Conservation (phyloP, 2,797 vertebrate genomes). For the Masticophis lateralis region DNA sequence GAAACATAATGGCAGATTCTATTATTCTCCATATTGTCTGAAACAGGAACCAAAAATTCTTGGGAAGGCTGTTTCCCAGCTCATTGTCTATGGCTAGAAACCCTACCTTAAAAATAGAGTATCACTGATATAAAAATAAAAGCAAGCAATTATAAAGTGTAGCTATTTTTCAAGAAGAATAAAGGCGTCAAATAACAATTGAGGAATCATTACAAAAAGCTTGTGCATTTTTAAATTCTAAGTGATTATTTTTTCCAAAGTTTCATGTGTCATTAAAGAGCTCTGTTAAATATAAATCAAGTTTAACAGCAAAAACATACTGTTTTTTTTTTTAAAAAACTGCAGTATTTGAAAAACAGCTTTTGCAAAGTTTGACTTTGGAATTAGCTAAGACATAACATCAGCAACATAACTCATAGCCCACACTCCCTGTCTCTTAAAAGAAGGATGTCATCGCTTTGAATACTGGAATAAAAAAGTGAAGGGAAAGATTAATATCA, state of each 20-base stretch:
- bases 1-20: not conserved
- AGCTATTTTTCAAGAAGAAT: not conserved
- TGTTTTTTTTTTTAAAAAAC: not conserved
- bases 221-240: not conserved
- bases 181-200: not conserved
- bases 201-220: conserved; percentile 2
- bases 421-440: not conserved
- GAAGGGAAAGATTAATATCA: conserved; percentile 17
- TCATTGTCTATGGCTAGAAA: not conserved
- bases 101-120: not conserved
- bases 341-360: not conserved
- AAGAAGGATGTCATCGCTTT: conserved; percentile 29
- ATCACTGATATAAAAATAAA: not conserved
- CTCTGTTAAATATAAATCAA: conserved; percentile 19
- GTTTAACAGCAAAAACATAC: conserved; percentile 1
- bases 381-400: not conserved
- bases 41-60: not conserved
- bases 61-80: not conserved
- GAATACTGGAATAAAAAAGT: conserved; percentile 15
- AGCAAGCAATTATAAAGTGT: not conserved
- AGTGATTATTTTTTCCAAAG: not conserved
- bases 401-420: not conserved
- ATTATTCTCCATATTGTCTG: not conserved
- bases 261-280: not conserved
- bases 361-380: conserved; percentile 12